Evolutionary conservation across 1,140 invertebrate genomes (phyloP), one percentile per base, ranked within the genome.

Genomic region (Pogonognathellus flavescens): DNA sequence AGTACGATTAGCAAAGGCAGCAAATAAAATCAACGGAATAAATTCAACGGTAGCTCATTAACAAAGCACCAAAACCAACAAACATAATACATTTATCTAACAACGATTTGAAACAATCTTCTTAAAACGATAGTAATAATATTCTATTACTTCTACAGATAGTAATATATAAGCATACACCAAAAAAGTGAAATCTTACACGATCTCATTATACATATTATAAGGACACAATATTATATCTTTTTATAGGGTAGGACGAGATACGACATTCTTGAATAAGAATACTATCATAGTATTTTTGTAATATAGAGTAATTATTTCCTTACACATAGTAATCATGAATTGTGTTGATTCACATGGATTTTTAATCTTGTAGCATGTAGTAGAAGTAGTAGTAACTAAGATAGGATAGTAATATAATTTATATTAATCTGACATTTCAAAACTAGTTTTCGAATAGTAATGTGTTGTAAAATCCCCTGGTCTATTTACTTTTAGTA

Each of bases 1-100:
- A 13, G 16, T 49, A 41, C 8, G 41, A 18, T 49, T 50, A 76
- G 22, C 14, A 31, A 31, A 41, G 20, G 66, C 31, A 50, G 66
- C 31, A 50, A 31, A 50, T 76, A 76, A 76, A 76, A 76, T 76
- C 70, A 76, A 76, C 70, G 49, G 25, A 76, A 41, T 76, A 49
- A 76, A 41, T 76, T 76, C 41, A 13, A 31, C n/a, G 70, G 70
- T 76, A 76, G 70, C 70, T 76, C 70, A 76, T 76, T 14, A 76
- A 16, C 16, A 50, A 76, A 76, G 41, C 41, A 76, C 70, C 70
- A 76, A 76, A n/a, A 76, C 41, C 25, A 76, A 50, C n/a, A 50
- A 76, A 76, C 70, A 76, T 41, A 25, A 76, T 31, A 50, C 41
- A 16, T 49, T 13, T 49, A 25, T 18, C n/a, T 41, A 76, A 76